Evolutionary conservation across 2,113 vertebrate species (phyloP), one percentile per base, ranked within the genome.

Genomic region (Sphyrna mokarran): DNA sequence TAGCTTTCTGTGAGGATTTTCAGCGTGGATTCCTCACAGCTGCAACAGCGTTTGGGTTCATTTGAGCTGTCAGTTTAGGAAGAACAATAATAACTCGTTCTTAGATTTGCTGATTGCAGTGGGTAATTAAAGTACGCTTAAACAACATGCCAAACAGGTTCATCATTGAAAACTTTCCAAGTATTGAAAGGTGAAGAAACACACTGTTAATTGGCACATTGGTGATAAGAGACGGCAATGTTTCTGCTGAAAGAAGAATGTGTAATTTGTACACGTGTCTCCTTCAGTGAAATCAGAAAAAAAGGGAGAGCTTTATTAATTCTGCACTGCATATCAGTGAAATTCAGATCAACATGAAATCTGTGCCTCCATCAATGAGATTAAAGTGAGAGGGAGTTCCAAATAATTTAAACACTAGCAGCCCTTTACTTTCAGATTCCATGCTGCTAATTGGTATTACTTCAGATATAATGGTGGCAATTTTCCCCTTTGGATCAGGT

Each of bases 31-130:
- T 93, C 14, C 58, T 93, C 61, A 68, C 61, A 93, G n/a, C 61
- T 93, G 61, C 16, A 63, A 14, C 48, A 89, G 26, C 16, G 48
- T 61, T 89, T 66, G 14, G 89, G 33, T 91, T 93, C 33, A 93
- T 68, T 93, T 93, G 18, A 93, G 61, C 33, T 93, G 89, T 93
- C 89, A 93, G 18, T 66, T 93, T 93, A 66, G 63, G 61, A 63
- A 16, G 87, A 93, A n/a, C 61, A 66, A 37, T 37, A 66, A 93
- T 66, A n/a, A 58, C 58, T 63, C 58, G n/a, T 33, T 13, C 13
- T 18, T 29, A 54, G 86, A 61, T 90, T 90, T n/a, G 54, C 26
- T 16, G 58, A 33, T 61, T 90, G 37, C 80, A 16, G 16, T 37
- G 6, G 61, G 16, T 93, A 58, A 37, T n/a, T 91, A 91, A 91